A percentile compares a stretch with the other conserved stretches of the same genome.
phyloP scores from a whole-genome alignment of 2,797 vertebrate species.

The Halcyon chelicuti region DNA sequence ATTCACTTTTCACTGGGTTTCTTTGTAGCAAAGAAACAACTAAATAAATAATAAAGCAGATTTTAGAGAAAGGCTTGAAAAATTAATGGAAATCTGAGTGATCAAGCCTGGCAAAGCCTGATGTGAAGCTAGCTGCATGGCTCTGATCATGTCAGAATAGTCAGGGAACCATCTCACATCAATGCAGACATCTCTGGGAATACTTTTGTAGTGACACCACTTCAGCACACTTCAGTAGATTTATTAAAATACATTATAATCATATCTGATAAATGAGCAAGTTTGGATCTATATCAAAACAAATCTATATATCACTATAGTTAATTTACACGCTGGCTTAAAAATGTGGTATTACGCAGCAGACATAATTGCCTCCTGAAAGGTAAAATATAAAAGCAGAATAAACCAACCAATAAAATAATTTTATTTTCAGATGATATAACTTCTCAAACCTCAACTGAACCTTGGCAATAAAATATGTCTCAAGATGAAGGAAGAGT shows the following conservation, averaged over 20 bases:
- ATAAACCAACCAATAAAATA: slow-evolving; percentile 5
- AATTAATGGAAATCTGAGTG: slow-evolving; percentile 59
- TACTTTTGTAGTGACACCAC: slow-evolving; percentile 16
- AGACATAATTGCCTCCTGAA: background rate
- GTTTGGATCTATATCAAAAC: slow-evolving; percentile 2
- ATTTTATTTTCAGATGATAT: background rate
- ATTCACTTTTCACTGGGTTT: slow-evolving; percentile 10
- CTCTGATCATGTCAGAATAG: slow-evolving; percentile 46
- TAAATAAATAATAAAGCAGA: slow-evolving; percentile 70
- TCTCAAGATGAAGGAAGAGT: background rate
- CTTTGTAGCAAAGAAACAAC: slow-evolving; percentile 32
- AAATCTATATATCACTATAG: background rate
- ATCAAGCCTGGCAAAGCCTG: slow-evolving; percentile 32
- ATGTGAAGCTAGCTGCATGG: slow-evolving; percentile 11
- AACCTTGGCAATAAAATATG: background rate
- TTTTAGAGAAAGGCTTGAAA: slow-evolving; percentile 72
- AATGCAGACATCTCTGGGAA: slow-evolving; percentile 20
- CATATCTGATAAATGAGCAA: slow-evolving; percentile 49
- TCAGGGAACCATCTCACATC: slow-evolving; percentile 34
- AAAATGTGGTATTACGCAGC: slow-evolving; percentile 19
- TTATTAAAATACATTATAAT: slow-evolving; percentile 48
- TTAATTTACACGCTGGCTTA: background rate
- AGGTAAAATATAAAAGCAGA: background rate
- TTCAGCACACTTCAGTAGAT: slow-evolving; percentile 31
- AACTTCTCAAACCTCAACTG: background rate